Evolutionary conservation across 2,888 invertebrate species (phyloP), one percentile per base, ranked within the genome.

Genomic region (Lepidocyrtoides sp.): DNA sequence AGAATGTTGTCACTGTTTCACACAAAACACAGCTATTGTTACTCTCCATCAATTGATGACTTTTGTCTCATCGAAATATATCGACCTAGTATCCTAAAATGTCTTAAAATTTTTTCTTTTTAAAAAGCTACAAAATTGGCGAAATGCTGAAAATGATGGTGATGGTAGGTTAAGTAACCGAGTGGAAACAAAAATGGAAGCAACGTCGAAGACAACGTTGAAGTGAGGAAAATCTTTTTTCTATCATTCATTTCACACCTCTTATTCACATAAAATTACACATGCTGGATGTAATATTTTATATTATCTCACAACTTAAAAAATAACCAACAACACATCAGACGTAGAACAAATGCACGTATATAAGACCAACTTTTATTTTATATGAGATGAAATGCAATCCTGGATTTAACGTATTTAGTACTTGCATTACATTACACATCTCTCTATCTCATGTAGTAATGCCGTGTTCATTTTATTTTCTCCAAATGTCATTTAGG

Each of bases 331-430:
- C 41, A 41, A 54, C n/a, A 54, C 17, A 17, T 17, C 20, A 20
- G 17, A 60, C 5, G 26, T 57, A 57, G 23, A 26, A 54, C 36
- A 36, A 36, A 36, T 4, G 7, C 36, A 36, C 7, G 7, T 36
- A 36, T 36, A 36, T 36, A 36, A 7, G 7, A 36, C 2, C 20
- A 2, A 20, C 8, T 57, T 8, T 8, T 57, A 57, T 57, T n/a
- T 26, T 60, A 60, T 60, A 26, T 26, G 60, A 60, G 26, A 10
- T 1, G 23, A 32, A 29, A 81, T 32, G 54, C 54, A 79, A 79
- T 79, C 79, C 48, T n/a, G 79, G 84, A 51, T 84, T 84, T 85
- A 84, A 32, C 48, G 72, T 72, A 85, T 85, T 85, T 72, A 85
- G 72, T 69, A 36, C 66, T 51, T 81, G 57, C 54, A 54, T 81